A percentile compares a stretch with the other conserved stretches of the same genome.
phyloP scores from a whole-genome alignment of 2,888 invertebrate genomes.

The Sminthurinus aureus region DNA sequence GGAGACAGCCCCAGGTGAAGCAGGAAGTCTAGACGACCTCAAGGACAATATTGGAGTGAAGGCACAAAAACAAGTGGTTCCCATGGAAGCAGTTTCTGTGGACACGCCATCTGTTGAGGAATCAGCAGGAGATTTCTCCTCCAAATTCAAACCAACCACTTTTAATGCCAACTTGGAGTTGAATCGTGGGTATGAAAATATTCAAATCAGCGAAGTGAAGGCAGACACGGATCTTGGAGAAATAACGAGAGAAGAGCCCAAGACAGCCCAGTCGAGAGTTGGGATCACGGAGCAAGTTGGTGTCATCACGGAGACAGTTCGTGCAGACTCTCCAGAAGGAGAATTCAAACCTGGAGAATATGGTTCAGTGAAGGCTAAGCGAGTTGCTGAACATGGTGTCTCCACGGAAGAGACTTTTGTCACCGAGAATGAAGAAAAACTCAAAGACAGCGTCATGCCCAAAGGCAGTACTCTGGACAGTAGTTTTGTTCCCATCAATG shows the following conservation, averaged over 20 bases:
- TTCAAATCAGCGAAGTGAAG: conserved; percentile 36
- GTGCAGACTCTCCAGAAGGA: conserved; percentile 20
- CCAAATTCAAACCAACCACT: conserved; percentile 27
- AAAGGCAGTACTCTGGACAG: conserved; percentile 9
- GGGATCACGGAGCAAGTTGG: conserved; percentile 27
- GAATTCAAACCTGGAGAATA: conserved; percentile 36
- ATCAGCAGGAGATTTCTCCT: conserved; percentile 24
- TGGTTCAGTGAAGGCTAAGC: conserved; percentile 24
- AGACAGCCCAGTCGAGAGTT: conserved; percentile 18
- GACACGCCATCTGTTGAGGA: conserved; percentile 2
- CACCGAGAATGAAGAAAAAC: conserved; percentile 18
- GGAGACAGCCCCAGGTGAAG: conserved; percentile 7
- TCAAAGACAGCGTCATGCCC: conserved; percentile 25
- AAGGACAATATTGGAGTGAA: conserved; percentile 11
- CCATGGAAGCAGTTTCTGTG: conserved; percentile 21
- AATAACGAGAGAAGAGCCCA: conserved; percentile 27
- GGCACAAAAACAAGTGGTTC: conserved; percentile 28
- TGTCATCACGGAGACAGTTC: conserved; percentile 21
- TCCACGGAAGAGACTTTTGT: conserved; percentile 27
- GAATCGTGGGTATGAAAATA: conserved; percentile 23
- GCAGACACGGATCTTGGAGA: conserved; percentile 30
- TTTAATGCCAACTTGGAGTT: conserved; percentile 26
- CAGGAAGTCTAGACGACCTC: conserved; percentile 21
- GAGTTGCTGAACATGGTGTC: conserved; percentile 18
- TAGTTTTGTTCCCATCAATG: conserved; percentile 24